Percentiles rank a stretch among this genome's conserved stretches.
These are phyloP conservation scores for Falco peregrinus DNA, from an alignment of 2,797 vertebrate species.

Conservation along the genomic window DNA sequence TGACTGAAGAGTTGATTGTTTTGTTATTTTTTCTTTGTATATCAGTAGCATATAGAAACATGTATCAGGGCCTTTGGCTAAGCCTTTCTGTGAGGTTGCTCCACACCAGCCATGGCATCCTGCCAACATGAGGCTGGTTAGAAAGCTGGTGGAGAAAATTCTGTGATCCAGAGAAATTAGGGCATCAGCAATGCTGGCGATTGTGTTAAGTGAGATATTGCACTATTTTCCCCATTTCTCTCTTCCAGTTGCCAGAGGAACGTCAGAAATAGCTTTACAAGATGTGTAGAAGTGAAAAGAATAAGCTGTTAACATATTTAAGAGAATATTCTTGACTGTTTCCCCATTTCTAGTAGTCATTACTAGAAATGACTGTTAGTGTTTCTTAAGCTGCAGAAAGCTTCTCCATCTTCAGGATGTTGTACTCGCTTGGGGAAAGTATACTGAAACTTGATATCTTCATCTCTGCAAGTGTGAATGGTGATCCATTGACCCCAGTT, in stretches of 20 bases:
- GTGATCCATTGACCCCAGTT: not conserved
- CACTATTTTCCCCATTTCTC: not conserved
- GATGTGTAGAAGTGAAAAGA: not conserved
- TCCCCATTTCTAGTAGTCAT: not conserved
- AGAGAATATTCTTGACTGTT: not conserved
- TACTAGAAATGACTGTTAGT: not conserved
- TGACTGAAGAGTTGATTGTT: not conserved
- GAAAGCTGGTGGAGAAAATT: not conserved
- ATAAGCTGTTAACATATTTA: not conserved
- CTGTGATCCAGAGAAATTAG: not conserved
- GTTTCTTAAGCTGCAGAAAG: not conserved
- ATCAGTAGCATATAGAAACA: not conserved
- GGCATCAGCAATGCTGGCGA: not conserved
- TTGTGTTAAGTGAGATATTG: not conserved
- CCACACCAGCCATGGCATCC: not conserved
- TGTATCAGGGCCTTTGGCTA: not conserved
- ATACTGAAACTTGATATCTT: not conserved
- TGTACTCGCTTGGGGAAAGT: not conserved
- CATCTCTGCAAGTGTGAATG: not conserved
- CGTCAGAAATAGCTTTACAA: constrained; percentile 10
- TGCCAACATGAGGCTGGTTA: not conserved
- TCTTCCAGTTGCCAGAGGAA: not conserved
- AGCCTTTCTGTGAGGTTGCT: not conserved
- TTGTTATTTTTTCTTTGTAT: not conserved
- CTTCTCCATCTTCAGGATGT: not conserved